phyloP scores from a whole-genome alignment of 2,113 vertebrate genomes.

The Numida meleagris region DNA sequence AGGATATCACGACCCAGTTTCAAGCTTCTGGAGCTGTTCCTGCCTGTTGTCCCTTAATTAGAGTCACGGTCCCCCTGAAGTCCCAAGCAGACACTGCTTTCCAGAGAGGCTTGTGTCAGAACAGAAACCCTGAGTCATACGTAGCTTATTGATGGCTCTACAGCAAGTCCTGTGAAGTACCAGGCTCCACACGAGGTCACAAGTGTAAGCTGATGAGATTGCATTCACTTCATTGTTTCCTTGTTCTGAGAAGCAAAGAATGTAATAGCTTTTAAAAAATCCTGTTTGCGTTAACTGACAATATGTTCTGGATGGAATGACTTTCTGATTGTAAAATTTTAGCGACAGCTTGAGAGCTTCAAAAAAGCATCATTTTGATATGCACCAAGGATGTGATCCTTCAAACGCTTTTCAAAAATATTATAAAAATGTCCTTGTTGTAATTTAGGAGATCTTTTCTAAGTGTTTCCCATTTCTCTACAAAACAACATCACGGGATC shows the following conservation, averaged over 20 bases:
- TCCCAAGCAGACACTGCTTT: not conserved
- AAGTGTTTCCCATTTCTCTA: not conserved
- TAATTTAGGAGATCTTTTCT: not conserved
- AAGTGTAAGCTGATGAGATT: not conserved
- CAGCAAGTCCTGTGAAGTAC: not conserved
- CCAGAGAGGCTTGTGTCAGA: not conserved
- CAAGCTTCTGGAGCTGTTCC: not conserved
- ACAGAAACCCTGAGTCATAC: not conserved
- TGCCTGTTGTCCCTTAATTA: not conserved
- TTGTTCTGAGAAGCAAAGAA: conserved; percentile 7
- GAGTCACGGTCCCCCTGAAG: not conserved
- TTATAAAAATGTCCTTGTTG: not conserved
- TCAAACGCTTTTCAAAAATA: not conserved
- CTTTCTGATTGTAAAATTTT: conserved; percentile 45
- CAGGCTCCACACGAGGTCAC: not conserved
- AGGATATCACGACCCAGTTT: not conserved
- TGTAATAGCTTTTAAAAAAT: not conserved
- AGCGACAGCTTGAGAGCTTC: conserved; percentile 22
- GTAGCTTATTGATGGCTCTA: not conserved
- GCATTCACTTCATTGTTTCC: not conserved
- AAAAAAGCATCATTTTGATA: conserved; percentile 20
- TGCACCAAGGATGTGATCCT: conserved; percentile 2
- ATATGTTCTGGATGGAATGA: conserved; percentile 21
- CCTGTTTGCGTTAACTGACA: conserved; percentile 41
- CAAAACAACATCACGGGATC: not conserved